Percentiles rank a stretch among this genome's conserved stretches.
Conservation (phyloP, 2,888 invertebrate genomes). For the Ramazzottius varieornatus region DNA sequence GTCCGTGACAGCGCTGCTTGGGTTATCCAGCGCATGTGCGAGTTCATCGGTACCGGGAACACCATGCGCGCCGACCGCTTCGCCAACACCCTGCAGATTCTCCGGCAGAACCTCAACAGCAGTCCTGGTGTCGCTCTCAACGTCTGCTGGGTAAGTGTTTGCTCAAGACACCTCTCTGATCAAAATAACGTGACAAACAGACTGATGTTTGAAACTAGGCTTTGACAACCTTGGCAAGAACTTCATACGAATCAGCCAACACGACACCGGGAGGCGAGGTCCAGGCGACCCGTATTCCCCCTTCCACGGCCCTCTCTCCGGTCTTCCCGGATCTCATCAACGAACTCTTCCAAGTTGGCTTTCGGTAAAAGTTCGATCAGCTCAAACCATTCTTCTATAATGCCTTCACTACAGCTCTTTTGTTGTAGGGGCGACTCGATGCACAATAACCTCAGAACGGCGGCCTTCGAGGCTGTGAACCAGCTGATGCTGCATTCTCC, state of each 20-base stretch:
- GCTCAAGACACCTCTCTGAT: no score
- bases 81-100: conserved; percentile 37
- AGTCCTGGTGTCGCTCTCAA: conserved; percentile 91
- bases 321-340: background rate
- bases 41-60: conserved; percentile 80
- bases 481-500: background rate
- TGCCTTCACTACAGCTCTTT: background rate
- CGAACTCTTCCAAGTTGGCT: background rate
- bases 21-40: conserved; percentile 92
- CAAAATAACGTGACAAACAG: no score
- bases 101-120: conserved; percentile 46
- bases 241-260: no score
- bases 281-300: no score
- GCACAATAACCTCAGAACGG: background rate
- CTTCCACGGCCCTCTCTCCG: background rate
- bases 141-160: conserved; percentile 77
- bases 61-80: conserved; percentile 69
- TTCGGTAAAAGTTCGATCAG: background rate
- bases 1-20: conserved; percentile 92
- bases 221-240: no score
- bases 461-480: background rate
- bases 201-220: no score
- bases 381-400: background rate
- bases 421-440: background rate
- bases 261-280: no score